Base-by-base conservation (phyloP, 2,113 vertebrate species). In the Rhabdornis inornatus region DNA sequence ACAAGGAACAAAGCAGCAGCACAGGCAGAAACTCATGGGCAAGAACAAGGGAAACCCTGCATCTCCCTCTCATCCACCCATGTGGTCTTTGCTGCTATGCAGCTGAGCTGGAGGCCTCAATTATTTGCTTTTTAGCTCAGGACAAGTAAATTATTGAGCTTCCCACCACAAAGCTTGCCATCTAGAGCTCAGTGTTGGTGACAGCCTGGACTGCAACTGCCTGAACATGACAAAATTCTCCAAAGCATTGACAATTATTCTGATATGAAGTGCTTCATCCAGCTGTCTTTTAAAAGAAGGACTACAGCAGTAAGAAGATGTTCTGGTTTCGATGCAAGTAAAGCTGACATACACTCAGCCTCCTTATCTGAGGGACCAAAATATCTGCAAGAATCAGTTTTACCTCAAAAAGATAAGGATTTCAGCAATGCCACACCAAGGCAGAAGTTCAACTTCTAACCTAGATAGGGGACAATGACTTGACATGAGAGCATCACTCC, bases 221-320 rank as follows among this genome's bases (percentile, higher is more conserved):
- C 57, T 37, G 60, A 78, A 76, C 7, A 17, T 1, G 9, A 60
- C 1, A 9, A 25, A 80, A 83, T 64, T 44, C 76, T 74, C 59
- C 40, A 31, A 88, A 53, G 55, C 0, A 0, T 2, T 45, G 74
- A 49, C 33, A 42, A n/a, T 59, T 57, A 56, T 25, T 81, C 22
- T 0, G 0, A 35, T 42, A 57, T 1, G 12, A 92, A 78, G 28
- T 0, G 0, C n/a, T 68, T 79, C 57, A 61, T 65, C 70, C 40
- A 80, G 57, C n/a, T 42, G 25, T 21, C 66, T 83, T 30, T 44
- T 59, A 63, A 81, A 74, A 71, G 40, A 8, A 87, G 4, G 8
- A 64, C 18, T n/a, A 35, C 68, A 89, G 65, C 44, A 71, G 40
- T 9, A 78, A 25, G 31, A 44, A 57, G 33, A 63, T 12, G 40